A percentile compares a stretch with the other conserved stretches of the same genome.
Conservation (phyloP, 2,888 invertebrate genomes). For the Thera obeliscata region DNA sequence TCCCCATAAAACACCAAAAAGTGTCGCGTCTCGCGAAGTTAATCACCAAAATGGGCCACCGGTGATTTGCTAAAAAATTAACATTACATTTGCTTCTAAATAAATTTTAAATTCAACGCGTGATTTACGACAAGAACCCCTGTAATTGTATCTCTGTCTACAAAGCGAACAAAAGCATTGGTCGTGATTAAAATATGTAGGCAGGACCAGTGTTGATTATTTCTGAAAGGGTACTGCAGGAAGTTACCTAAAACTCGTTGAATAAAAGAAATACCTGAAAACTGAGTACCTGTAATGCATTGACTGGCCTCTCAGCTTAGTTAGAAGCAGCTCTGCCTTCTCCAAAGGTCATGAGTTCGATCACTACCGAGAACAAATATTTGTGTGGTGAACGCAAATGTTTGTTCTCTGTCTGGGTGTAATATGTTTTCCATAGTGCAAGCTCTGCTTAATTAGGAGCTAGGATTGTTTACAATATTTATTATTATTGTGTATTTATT, state of each 20-base stretch:
- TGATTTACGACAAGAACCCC: constrained; percentile 68
- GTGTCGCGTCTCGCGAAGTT: constrained; percentile 45
- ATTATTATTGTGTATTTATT: no score
- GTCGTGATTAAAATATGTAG: constrained; percentile 54
- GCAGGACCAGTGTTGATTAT: constrained; percentile 35
- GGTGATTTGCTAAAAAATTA: constrained; percentile 71
- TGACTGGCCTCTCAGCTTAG: no score
- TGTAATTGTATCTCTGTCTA: constrained; percentile 72
- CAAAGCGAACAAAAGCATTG: constrained; percentile 62
- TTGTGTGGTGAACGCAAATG: no score
- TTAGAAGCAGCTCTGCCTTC: no score
- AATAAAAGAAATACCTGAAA: no score
- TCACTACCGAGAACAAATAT: no score
- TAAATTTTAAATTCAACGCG: constrained; percentile 72
- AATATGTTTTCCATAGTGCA: no score
- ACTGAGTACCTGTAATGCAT: no score
- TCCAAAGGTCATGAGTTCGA: no score
- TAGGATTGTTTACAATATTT: no score
- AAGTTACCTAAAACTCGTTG: constrained; percentile 1
- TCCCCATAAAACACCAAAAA: constrained; percentile 28
- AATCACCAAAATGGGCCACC: constrained; percentile 66
- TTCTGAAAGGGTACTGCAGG: constrained; percentile 26
- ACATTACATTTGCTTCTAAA: constrained; percentile 70
- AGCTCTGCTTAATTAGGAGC: no score
- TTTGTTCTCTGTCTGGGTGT: no score